Evolutionary conservation across 2,888 invertebrate genomes (phyloP).

Genomic region (Ethmia dodecea): DNA sequence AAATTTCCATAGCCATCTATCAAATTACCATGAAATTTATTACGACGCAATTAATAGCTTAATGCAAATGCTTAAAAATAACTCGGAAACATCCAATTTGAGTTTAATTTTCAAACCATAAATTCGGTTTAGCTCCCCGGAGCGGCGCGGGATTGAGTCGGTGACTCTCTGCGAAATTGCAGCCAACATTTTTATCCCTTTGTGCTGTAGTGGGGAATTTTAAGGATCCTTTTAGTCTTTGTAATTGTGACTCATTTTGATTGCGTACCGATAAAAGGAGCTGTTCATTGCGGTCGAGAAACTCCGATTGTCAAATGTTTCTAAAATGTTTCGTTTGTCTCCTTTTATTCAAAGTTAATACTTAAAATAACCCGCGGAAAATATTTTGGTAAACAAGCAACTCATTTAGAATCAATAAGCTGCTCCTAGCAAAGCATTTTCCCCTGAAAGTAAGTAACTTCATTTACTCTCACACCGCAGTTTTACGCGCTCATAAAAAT

Average conservation of each 20-base stretch:
- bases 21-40: conserved; percentile 43
- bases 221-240: conserved; percentile 55
- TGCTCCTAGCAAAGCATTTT: too few species aligned
- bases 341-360: background rate
- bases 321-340: conserved; percentile 2
- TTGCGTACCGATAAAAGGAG: conserved; percentile 39
- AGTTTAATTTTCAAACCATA: conserved; percentile 72
- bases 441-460: too few species aligned
- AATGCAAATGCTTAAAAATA: conserved; percentile 66
- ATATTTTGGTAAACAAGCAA: too few species aligned
- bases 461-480: too few species aligned
- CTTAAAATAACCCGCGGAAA: too few species aligned
- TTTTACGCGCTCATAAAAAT: too few species aligned
- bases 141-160: conserved; percentile 54
- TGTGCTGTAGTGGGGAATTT: conserved; percentile 57
- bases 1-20: conserved; percentile 25
- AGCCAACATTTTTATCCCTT: conserved; percentile 67
- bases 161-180: conserved; percentile 60
- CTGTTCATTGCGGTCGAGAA: conserved; percentile 36
- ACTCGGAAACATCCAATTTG: conserved; percentile 66
- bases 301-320: conserved; percentile 18
- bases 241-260: conserved; percentile 53
- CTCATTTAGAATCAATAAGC: too few species aligned
- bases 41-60: conserved; percentile 26
- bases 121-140: conserved; percentile 71